Evolutionary conservation across 2,888 invertebrate genomes (phyloP).

Genomic region (Pandemis corylana): DNA sequence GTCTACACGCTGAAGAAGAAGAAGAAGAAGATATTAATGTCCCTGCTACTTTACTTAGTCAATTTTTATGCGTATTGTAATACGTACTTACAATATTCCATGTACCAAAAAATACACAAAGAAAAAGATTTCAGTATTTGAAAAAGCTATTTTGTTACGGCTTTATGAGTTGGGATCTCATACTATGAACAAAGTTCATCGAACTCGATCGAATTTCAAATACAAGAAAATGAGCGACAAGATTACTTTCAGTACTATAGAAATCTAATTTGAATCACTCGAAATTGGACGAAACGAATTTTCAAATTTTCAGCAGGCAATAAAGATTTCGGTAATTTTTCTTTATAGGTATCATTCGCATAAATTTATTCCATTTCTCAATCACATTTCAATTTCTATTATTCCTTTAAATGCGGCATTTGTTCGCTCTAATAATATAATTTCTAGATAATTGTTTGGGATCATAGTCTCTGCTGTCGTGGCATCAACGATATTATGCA

Average conservation of each 20-base stretch:
- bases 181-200: not conserved
- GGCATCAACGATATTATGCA: not conserved
- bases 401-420: not conserved
- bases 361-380: not conserved
- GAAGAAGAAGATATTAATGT: too few species aligned
- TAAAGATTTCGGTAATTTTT: not conserved
- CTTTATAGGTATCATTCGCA: not conserved
- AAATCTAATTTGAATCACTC: constrained; percentile 13
- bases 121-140: not conserved
- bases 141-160: not conserved
- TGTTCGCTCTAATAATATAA: not conserved
- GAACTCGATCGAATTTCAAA: constrained; percentile 20
- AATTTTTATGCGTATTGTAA: too few species aligned
- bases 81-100: too few species aligned
- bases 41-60: too few species aligned
- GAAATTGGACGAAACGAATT: constrained; percentile 4
- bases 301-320: constrained; percentile 3
- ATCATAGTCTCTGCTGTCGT: not conserved
- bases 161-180: not conserved
- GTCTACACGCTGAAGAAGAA: too few species aligned
- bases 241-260: constrained; percentile 9
- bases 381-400: not conserved
- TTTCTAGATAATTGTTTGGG: not conserved
- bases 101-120: too few species aligned
- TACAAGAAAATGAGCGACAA: constrained; percentile 24